Percentiles rank a stretch among this genome's conserved stretches.
phyloP scores from a whole-genome alignment of 1,140 invertebrate species.

The Epicauta chinensis region DNA sequence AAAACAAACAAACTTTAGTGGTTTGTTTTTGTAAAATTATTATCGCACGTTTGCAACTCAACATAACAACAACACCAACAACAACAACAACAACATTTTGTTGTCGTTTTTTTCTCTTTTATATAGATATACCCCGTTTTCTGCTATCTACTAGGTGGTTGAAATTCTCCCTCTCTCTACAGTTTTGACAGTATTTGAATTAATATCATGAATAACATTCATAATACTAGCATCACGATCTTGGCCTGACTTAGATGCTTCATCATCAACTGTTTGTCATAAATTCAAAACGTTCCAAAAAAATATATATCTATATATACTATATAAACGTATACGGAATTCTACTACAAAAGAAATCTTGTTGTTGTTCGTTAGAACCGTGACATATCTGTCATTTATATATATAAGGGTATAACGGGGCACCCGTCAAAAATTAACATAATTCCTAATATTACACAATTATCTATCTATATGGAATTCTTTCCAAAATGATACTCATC shows the following conservation, averaged over 20 bases:
- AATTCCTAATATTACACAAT: conserved; percentile 4
- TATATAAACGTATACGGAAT: too few species aligned
- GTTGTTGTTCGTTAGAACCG: conserved; percentile 12
- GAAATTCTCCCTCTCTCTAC: too few species aligned
- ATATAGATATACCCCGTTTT: too few species aligned
- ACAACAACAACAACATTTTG: too few species aligned
- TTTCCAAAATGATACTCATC: conserved; percentile 6
- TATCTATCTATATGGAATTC: conserved; percentile 8
- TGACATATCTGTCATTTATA: conserved; percentile 10
- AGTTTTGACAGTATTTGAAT: conserved; percentile 13
- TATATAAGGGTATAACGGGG: not conserved
- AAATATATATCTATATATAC: conserved; percentile 2
- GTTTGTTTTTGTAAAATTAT: too few species aligned
- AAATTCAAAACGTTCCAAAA: conserved; percentile 5
- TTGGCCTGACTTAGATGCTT: conserved; percentile 11
- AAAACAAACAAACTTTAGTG: too few species aligned
- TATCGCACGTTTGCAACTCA: too few species aligned
- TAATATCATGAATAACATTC: conserved; percentile 14
- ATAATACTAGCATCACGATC: conserved; percentile 13
- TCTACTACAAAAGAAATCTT: conserved; percentile 2
- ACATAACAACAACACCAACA: too few species aligned
- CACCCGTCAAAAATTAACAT: conserved; percentile 8
- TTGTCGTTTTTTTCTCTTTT: too few species aligned
- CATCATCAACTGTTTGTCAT: conserved; percentile 14
- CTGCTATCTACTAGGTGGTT: too few species aligned